These are phyloP conservation scores for Trypoxylus dichotomus DNA, from an alignment of 1,140 invertebrate species.

Conservation along the genomic window DNA sequence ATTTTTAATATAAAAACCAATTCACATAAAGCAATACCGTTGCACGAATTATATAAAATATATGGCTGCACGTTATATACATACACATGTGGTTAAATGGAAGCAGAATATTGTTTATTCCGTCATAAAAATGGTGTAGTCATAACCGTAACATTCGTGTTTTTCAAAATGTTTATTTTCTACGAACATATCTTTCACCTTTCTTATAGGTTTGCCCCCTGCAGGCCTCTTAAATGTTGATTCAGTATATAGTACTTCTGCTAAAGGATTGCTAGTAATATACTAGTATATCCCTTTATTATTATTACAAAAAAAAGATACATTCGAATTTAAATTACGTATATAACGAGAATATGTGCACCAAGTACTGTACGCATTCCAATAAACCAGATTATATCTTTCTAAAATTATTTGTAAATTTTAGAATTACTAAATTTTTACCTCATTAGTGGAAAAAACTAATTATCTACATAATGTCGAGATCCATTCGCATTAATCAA, in stretches of 20 bases:
- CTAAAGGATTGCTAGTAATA: no score
- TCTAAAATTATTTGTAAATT: no score
- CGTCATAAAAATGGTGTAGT: neutral
- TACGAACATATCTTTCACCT: neutral
- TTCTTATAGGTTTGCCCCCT: neutral
- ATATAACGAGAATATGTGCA: no score
- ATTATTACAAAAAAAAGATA: no score
- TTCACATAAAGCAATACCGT: slow-evolving; percentile 8
- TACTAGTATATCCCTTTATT: no score
- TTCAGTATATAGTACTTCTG: neutral
- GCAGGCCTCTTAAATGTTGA: neutral
- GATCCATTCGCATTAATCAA: no score
- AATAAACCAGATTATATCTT: no score
- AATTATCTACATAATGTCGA: no score
- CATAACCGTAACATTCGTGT: neutral
- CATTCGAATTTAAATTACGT: no score
- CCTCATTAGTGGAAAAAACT: no score
- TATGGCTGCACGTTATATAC: neutral
- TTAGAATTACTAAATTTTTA: no score
- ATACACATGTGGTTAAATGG: neutral
- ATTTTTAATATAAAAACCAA: slow-evolving; percentile 19
- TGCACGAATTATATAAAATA: slow-evolving; percentile 19
- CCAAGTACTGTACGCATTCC: no score
- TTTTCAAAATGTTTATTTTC: neutral
- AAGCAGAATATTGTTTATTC: neutral